A percentile compares a stretch with the other conserved stretches of the same genome.
These are phyloP conservation scores for Ips typographus DNA, from an alignment of 1,140 invertebrate species.

Conservation along the genomic window DNA sequence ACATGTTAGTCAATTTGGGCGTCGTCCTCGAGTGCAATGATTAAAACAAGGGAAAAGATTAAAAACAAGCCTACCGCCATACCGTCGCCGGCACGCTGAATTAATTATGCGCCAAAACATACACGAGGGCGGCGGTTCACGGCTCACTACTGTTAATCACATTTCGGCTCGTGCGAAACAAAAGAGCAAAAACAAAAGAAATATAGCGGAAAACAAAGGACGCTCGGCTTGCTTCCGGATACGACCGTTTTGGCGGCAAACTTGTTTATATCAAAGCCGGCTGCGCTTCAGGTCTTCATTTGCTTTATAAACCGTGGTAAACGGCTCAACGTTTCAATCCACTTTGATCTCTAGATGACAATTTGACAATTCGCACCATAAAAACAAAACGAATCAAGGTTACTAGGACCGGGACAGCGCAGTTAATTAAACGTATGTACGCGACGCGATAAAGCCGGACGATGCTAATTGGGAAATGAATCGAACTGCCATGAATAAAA, in stretches of 20 bases:
- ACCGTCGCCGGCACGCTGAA: not conserved
- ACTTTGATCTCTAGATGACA: slow-evolving; percentile 18
- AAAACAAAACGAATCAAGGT: no score
- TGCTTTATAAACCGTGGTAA: slow-evolving; percentile 37
- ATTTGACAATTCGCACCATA: not conserved
- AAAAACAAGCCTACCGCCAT: not conserved
- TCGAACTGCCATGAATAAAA: no score
- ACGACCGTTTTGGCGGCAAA: slow-evolving; percentile 34
- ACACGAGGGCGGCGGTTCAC: slow-evolving; percentile 5
- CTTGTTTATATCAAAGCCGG: slow-evolving; percentile 35
- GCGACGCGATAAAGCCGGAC: no score
- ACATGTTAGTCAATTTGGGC: no score
- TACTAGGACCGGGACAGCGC: no score
- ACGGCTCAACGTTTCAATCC: slow-evolving; percentile 13
- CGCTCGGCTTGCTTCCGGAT: slow-evolving; percentile 30
- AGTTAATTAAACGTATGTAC: no score
- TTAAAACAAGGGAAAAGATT: not conserved
- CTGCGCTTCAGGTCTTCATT: slow-evolving; percentile 34
- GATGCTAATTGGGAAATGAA: no score
- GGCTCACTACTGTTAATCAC: slow-evolving; percentile 20
- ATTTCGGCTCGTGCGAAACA: slow-evolving; percentile 21
- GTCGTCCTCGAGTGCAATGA: no score
- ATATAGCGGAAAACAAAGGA: slow-evolving; percentile 18
- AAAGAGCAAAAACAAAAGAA: slow-evolving; percentile 26
- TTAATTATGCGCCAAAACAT: slow-evolving; percentile 10